These are phyloP conservation scores for Xenopus laevis DNA, from an alignment of 2,113 vertebrate genomes.

Conservation along the genomic window DNA sequence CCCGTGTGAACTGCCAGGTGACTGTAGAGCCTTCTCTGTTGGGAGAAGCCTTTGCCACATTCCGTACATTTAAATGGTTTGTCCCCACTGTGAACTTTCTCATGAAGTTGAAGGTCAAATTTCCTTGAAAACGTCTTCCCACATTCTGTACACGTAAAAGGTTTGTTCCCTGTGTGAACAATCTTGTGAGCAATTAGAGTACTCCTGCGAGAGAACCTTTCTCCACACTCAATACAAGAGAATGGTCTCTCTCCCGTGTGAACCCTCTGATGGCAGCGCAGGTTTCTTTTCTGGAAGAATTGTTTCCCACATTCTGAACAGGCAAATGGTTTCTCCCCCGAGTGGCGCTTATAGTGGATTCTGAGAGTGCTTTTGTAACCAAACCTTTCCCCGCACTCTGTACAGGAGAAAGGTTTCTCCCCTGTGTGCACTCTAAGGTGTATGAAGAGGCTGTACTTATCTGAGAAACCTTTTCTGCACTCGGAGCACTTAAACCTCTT, in stretches of 20 bases:
- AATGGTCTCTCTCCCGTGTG: slow-evolving; percentile 57
- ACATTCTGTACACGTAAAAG: too few relatives aligned
- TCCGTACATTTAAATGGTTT: background rate
- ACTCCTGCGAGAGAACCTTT: too few relatives aligned
- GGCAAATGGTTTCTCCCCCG: slow-evolving; percentile 51
- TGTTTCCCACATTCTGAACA: slow-evolving; percentile 51
- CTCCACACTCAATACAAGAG: slow-evolving; percentile 30
- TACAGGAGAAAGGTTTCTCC: slow-evolving; percentile 56
- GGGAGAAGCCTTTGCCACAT: slow-evolving; percentile 1
- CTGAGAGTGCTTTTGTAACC: slow-evolving; percentile 58
- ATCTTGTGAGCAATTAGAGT: too few relatives aligned
- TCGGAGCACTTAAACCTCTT: slow-evolving; percentile 56
- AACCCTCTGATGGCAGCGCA: slow-evolving; percentile 54
- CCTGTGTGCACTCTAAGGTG: slow-evolving; percentile 56
- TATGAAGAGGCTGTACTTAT: slow-evolving; percentile 55
- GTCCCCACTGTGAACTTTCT: background rate
- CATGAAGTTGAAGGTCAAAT: background rate
- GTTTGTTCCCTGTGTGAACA: too few relatives aligned
- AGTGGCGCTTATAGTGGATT: too few relatives aligned
- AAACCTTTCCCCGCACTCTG: slow-evolving; percentile 55
- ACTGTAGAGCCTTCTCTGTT: background rate
- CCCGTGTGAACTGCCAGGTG: background rate
- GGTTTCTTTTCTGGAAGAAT: slow-evolving; percentile 53
- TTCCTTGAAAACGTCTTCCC: background rate
- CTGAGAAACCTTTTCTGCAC: slow-evolving; percentile 59